phyloP scores from a whole-genome alignment of 2,888 invertebrate genomes.

The Spisula subtruncata region DNA sequence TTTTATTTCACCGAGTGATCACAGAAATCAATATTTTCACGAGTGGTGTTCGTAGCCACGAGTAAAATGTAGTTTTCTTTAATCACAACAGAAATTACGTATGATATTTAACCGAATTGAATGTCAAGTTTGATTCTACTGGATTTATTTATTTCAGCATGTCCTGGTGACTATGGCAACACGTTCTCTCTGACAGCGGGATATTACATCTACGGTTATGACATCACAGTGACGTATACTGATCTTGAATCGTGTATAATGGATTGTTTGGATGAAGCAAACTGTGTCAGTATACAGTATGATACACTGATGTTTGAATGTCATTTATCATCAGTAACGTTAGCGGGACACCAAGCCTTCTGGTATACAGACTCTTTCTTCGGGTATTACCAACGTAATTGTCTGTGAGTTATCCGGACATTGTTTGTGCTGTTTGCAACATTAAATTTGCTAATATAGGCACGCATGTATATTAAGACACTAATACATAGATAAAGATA shows the following conservation, averaged over 20 bases:
- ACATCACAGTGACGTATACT: background rate
- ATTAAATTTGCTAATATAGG: too few species aligned
- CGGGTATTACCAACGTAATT: slow-evolving; percentile 46
- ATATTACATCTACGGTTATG: background rate
- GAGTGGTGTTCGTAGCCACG: too few species aligned
- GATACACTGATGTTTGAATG: slow-evolving; percentile 5
- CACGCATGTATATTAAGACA: too few species aligned
- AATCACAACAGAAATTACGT: too few species aligned
- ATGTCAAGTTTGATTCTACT: too few species aligned
- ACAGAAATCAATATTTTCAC: too few species aligned
- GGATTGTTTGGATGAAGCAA: slow-evolving; percentile 6
- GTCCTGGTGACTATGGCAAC: slow-evolving; percentile 29
- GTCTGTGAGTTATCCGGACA: background rate
- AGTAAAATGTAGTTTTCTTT: too few species aligned
- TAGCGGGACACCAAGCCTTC: background rate
- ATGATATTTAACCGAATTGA: too few species aligned
- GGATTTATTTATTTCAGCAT: slow-evolving; percentile 37
- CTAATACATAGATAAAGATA: too few species aligned
- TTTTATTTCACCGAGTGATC: too few species aligned
- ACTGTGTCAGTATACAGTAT: slow-evolving; percentile 26
- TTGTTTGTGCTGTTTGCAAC: too few species aligned
- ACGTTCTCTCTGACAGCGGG: slow-evolving; percentile 17
- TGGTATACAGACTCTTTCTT: slow-evolving; percentile 30
- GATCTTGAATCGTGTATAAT: background rate
- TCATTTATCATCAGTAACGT: slow-evolving; percentile 4